Percentiles rank a stretch among this genome's conserved stretches.
Evolutionary conservation across 1,140 invertebrate genomes (phyloP).

Genomic region (Zaprionus tsacasi): DNA sequence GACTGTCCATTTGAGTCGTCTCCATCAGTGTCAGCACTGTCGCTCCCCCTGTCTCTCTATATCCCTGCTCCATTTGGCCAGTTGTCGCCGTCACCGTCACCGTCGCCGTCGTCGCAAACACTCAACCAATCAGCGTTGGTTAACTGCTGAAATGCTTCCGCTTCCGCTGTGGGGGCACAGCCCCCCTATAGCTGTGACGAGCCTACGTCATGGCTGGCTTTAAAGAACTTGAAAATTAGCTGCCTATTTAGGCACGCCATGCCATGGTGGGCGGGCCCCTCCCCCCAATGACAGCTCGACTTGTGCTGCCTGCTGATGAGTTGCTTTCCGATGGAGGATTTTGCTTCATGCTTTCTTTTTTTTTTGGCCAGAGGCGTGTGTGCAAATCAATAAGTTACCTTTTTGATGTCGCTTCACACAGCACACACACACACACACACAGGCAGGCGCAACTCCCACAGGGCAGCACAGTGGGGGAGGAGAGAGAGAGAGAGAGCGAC

Average conservation of each 20-base stretch:
- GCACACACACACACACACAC: constrained; percentile 13
- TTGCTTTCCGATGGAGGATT: constrained; percentile 45
- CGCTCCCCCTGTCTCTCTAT: neutral
- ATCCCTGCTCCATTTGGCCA: neutral
- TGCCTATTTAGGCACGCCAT: constrained; percentile 80
- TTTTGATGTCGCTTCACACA: constrained; percentile 42
- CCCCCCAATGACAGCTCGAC: constrained; percentile 3
- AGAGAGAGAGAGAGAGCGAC: neutral
- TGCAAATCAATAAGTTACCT: constrained; percentile 79
- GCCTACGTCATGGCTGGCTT: constrained; percentile 70
- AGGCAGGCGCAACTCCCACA: constrained; percentile 3
- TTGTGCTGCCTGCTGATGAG: constrained; percentile 59
- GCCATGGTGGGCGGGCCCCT: neutral
- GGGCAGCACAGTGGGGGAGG: neutral
- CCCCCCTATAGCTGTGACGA: constrained; percentile 28
- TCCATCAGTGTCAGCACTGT: constrained; percentile 41
- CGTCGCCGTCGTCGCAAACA: constrained; percentile 48
- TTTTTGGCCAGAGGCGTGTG: constrained; percentile 46
- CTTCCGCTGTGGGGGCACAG: constrained; percentile 56
- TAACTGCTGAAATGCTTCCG: constrained; percentile 81
- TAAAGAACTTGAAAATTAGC: constrained; percentile 79
- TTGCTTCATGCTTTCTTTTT: constrained; percentile 3
- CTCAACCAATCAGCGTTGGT: constrained; percentile 81
- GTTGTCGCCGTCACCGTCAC: neutral
- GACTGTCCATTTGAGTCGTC: constrained; percentile 72